phyloP scores from a whole-genome alignment of 2,797 vertebrate genomes.

The Paratrypauchen microcephalus region DNA sequence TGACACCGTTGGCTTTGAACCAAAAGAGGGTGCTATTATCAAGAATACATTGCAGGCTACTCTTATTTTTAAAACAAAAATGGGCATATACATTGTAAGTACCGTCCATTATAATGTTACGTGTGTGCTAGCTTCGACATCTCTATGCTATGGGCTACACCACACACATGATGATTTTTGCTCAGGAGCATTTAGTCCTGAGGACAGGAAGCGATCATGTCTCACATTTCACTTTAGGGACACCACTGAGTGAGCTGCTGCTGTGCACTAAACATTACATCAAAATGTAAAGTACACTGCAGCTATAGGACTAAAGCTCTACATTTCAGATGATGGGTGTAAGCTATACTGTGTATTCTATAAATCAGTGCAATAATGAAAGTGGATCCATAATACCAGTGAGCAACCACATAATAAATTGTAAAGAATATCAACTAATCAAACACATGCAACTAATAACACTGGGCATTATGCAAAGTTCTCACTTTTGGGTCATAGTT shows the following conservation, averaged over 20 bases:
- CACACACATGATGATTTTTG: neutral
- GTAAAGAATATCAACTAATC: neutral
- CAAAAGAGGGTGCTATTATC: slow-evolving; percentile 45
- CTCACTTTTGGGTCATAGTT: neutral
- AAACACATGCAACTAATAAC: neutral
- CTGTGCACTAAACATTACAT: slow-evolving; percentile 18
- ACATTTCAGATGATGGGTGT: neutral
- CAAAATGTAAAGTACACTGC: slow-evolving; percentile 4
- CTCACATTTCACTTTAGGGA: slow-evolving; percentile 32
- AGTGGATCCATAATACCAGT: neutral
- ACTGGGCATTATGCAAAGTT: neutral
- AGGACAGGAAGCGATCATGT: slow-evolving; percentile 29
- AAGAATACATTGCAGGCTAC: neutral
- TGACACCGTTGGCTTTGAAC: slow-evolving; percentile 8
- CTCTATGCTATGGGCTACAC: neutral
- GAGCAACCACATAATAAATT: neutral
- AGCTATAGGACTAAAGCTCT: neutral
- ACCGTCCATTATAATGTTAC: neutral
- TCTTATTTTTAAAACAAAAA: neutral
- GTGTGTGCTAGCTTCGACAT: neutral
- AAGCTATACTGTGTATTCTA: neutral
- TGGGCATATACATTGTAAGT: neutral
- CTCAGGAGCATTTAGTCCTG: slow-evolving; percentile 18
- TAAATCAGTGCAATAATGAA: neutral
- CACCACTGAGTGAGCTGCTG: neutral